Conservation (phyloP, 2,797 vertebrate species). For the Anas georgica region DNA sequence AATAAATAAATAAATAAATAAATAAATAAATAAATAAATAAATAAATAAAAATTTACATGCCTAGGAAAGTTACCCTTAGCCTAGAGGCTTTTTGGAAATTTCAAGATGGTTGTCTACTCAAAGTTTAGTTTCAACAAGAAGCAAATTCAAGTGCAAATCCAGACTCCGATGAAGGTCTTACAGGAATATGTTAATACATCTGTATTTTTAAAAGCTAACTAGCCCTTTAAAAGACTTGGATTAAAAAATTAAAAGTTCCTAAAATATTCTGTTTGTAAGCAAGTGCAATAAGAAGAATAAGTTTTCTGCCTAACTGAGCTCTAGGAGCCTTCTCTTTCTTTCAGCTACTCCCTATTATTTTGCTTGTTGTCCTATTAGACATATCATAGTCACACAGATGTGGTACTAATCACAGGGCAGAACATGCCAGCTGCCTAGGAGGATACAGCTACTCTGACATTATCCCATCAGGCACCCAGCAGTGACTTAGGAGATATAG, state of each 20-base stretch:
- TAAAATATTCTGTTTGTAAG: neutral
- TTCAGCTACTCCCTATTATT: slow-evolving; percentile 19
- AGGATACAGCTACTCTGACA: slow-evolving; percentile 47
- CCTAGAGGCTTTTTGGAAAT: neutral
- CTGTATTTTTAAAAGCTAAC: neutral
- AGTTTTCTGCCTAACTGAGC: neutral
- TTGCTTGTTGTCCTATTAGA: slow-evolving; percentile 22
- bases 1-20: no score
- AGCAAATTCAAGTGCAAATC: neutral
- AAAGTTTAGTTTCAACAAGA: neutral
- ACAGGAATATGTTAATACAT: neutral
- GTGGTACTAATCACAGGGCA: slow-evolving; percentile 49
- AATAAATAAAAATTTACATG: neutral
- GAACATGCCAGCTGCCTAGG: slow-evolving; percentile 38
- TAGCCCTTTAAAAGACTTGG: neutral
- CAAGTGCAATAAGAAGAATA: neutral
- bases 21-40: no score
- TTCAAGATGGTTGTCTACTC: neutral
- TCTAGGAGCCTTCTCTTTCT: neutral
- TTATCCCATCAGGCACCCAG: slow-evolving; percentile 55
- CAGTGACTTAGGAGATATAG: slow-evolving; percentile 23
- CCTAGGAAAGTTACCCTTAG: neutral
- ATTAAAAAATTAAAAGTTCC: neutral
- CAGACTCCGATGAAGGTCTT: neutral
- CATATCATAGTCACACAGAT: slow-evolving; percentile 1